Conservation (phyloP, 2,113 vertebrate genomes). For the Amphilophus citrinellus region DNA sequence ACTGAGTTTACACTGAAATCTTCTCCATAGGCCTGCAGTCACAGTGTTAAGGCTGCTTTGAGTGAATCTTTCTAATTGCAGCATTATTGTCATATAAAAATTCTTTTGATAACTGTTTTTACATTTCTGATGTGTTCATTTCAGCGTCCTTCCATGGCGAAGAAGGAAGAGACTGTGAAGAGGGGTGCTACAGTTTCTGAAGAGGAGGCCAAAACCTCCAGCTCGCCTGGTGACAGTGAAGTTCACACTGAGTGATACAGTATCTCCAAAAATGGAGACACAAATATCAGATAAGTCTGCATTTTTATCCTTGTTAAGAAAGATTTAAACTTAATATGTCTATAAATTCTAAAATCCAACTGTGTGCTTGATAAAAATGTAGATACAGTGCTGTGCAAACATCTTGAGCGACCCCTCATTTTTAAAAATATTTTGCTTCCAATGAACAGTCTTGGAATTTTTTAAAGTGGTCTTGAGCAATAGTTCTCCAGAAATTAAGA, state of each 20-base stretch:
- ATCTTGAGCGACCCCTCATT: too few relatives aligned
- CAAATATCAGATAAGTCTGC: background rate
- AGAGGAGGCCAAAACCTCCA: background rate
- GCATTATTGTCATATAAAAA: background rate
- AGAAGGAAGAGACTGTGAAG: background rate
- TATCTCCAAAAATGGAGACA: background rate
- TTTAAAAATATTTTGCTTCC: too few relatives aligned
- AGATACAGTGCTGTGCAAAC: too few relatives aligned
- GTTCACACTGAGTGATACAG: background rate
- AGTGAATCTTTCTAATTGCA: background rate
- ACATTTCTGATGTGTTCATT: background rate
- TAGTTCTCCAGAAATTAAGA: too few relatives aligned
- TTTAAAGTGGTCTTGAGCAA: too few relatives aligned
- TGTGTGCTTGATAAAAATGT: background rate
- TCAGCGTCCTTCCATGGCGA: background rate
- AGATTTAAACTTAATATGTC: slow-evolving; percentile 1
- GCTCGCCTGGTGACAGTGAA: background rate
- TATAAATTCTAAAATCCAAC: background rate
- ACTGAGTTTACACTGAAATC: too few relatives aligned
- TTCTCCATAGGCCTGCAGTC: background rate
- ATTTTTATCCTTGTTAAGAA: slow-evolving; percentile 3
- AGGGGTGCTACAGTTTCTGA: background rate
- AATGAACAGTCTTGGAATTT: too few relatives aligned
- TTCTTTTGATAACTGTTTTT: background rate
- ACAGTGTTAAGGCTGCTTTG: background rate